A percentile compares a stretch with the other conserved stretches of the same genome.
Conservation (phyloP, 2,888 invertebrate species). For the Parthenolecanium corni region DNA sequence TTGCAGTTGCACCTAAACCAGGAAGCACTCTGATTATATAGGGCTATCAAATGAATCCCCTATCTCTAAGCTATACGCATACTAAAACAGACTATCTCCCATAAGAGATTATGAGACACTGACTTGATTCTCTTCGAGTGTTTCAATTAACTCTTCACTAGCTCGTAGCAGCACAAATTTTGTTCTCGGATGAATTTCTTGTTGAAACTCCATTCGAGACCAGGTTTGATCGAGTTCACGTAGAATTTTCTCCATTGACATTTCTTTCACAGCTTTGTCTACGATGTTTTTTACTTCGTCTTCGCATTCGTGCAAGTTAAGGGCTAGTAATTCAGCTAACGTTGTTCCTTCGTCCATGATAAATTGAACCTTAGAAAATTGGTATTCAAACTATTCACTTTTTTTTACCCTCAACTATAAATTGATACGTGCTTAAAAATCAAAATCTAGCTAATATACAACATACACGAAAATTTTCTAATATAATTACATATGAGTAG, state of each 20-base stretch:
- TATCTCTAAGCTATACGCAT: too few relatives aligned
- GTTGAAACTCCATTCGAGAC: constrained; percentile 85
- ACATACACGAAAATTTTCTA: too few relatives aligned
- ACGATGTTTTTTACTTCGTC: constrained; percentile 96
- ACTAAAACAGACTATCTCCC: too few relatives aligned
- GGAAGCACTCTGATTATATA: not conserved
- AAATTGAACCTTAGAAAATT: constrained; percentile 61
- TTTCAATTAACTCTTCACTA: constrained; percentile 91
- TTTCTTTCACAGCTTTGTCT: constrained; percentile 95
- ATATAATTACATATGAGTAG: too few relatives aligned
- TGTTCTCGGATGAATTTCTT: constrained; percentile 77
- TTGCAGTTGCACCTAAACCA: constrained; percentile 70
- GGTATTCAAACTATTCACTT: too few relatives aligned
- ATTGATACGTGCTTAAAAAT: too few relatives aligned
- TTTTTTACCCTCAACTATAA: too few relatives aligned
- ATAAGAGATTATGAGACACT: too few relatives aligned
- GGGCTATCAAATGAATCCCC: too few relatives aligned
- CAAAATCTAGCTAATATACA: too few relatives aligned
- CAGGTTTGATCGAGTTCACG: constrained; percentile 83
- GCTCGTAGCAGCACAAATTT: constrained; percentile 74
- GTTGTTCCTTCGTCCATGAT: constrained; percentile 89
- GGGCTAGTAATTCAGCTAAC: constrained; percentile 73
- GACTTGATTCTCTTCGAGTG: constrained; percentile 93
- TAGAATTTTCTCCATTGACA: constrained; percentile 94
- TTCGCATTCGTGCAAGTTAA: constrained; percentile 92